These are phyloP conservation scores for Cebidichthys violaceus DNA, from an alignment of 2,113 vertebrate genomes.

Conservation along the genomic window DNA sequence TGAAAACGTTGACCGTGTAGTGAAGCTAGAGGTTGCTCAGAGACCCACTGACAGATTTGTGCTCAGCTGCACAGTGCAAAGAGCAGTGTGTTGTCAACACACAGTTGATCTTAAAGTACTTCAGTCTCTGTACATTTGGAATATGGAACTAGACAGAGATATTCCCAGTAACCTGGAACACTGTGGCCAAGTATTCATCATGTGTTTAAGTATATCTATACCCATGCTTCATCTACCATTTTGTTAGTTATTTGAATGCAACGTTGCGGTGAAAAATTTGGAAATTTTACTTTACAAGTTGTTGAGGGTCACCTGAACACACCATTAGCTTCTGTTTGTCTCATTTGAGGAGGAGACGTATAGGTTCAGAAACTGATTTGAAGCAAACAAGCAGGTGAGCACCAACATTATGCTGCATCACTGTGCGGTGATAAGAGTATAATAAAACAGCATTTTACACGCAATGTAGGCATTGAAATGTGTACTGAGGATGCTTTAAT, in stretches of 20 bases:
- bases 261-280: neutral
- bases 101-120: neutral
- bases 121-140: neutral
- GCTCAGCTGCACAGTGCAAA: neutral
- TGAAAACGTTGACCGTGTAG: neutral
- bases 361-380: neutral
- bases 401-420: neutral
- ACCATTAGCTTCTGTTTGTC: neutral
- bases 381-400: neutral
- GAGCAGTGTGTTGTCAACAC: neutral
- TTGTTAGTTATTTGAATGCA: neutral
- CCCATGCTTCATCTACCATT: neutral
- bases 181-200: neutral
- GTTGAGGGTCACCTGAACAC: neutral
- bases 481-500: neutral
- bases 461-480: neutral
- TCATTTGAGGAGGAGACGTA: neutral
- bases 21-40: neutral
- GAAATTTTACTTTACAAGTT: neutral
- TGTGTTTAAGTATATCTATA: neutral
- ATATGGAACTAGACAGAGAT: neutral
- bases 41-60: neutral
- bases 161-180: neutral
- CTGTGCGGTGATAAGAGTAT: neutral
- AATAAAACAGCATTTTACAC: neutral